A percentile compares a stretch with the other conserved stretches of the same genome.
These are phyloP conservation scores for Tor tambroides DNA, from an alignment of 2,113 vertebrate species.

Conservation along the genomic window DNA sequence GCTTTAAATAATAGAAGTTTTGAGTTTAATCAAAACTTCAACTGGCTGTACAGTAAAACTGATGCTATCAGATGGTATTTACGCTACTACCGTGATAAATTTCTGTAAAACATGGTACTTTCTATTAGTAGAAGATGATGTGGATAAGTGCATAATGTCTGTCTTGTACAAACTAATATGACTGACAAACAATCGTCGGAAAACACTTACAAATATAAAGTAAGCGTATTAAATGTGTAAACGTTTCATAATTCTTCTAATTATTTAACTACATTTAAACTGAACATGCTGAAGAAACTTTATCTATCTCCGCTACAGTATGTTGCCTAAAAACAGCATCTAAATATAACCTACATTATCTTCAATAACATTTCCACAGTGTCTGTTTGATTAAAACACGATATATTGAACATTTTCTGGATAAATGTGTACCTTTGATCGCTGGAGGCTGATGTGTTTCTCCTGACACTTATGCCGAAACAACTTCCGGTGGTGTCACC, in stretches of 20 bases:
- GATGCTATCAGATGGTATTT: too few relatives aligned
- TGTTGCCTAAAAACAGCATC: not conserved
- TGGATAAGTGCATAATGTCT: not conserved
- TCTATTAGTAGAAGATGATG: too few relatives aligned
- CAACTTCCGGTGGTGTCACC: not conserved
- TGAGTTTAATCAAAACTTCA: too few relatives aligned
- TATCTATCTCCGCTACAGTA: not conserved
- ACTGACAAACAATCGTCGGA: not conserved
- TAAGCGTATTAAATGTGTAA: not conserved
- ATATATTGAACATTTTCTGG: not conserved
- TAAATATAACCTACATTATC: not conserved
- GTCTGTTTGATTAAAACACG: not conserved
- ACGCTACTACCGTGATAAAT: too few relatives aligned
- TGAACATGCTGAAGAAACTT: not conserved
- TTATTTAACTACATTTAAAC: not conserved
- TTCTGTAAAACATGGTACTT: too few relatives aligned
- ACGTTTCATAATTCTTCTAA: too few relatives aligned
- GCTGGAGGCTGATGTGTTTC: not conserved
- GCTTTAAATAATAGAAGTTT: too few relatives aligned
- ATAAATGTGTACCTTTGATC: slow-evolving; percentile 10
- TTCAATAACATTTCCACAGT: not conserved
- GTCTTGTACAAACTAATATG: not conserved
- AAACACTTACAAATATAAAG: not conserved
- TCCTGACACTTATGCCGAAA: not conserved
- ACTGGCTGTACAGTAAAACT: too few relatives aligned